A percentile compares a stretch with the other conserved stretches of the same genome.
Conservation (phyloP, 1,140 invertebrate species). For the Capitella teleta region DNA sequence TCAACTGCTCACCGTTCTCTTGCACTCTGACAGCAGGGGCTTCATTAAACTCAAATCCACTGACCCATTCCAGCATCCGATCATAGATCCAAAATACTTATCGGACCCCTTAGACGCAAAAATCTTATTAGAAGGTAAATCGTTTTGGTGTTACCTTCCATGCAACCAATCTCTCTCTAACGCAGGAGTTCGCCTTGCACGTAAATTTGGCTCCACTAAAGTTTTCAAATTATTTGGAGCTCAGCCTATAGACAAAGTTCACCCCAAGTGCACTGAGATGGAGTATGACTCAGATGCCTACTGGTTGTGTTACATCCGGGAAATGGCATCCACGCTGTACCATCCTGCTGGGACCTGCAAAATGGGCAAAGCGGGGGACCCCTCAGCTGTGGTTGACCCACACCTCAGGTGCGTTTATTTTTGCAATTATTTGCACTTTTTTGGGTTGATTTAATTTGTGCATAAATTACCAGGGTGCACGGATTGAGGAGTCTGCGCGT, state of each 20-base stretch:
- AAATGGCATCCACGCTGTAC: conserved; percentile 57
- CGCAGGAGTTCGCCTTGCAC: conserved; percentile 3
- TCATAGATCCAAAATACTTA: conserved; percentile 59
- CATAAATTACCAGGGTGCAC: conserved; percentile 1
- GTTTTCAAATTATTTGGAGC: conserved; percentile 1
- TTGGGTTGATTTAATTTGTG: not conserved
- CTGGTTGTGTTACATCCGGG: conserved; percentile 32
- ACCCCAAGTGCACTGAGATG: conserved; percentile 10
- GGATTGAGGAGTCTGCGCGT: conserved; percentile 18
- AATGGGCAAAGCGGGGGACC: conserved; percentile 79
- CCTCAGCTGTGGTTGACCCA: conserved; percentile 74
- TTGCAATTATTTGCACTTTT: not conserved
- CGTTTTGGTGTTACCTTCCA: not conserved
- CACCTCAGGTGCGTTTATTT: conserved; percentile 41
- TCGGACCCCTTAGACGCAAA: conserved; percentile 20
- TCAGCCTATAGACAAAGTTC: not conserved
- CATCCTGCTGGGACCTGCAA: conserved; percentile 83
- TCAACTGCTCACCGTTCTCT: conserved; percentile 11
- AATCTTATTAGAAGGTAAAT: conserved; percentile 20
- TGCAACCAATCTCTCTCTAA: not conserved
- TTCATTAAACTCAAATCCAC: conserved; percentile 29
- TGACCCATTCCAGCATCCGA: conserved; percentile 67
- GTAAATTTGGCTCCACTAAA: conserved; percentile 7
- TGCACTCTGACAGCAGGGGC: conserved; percentile 24
- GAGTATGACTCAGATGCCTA: conserved; percentile 25